Percentiles rank a stretch among this genome's conserved stretches.
Evolutionary conservation across 2,797 vertebrate genomes (phyloP).

Genomic region (Halcyon smyrnensis): DNA sequence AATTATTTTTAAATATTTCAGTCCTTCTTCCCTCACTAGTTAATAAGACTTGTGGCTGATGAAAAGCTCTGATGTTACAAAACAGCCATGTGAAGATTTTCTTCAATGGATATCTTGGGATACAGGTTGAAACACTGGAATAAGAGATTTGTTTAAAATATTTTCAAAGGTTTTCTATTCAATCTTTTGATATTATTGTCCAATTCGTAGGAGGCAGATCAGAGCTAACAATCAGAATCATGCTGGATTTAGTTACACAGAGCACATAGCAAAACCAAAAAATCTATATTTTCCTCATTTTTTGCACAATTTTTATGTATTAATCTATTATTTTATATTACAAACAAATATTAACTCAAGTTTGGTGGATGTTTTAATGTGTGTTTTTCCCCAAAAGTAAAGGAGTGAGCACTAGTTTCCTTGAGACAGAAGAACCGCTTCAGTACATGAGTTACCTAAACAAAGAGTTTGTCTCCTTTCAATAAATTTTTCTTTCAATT

Average conservation of each 20-base stretch:
- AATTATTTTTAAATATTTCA: background rate
- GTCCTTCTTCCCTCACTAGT: background rate
- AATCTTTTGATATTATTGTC: background rate
- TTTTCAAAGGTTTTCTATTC: background rate
- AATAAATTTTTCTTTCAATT: background rate
- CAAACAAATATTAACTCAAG: background rate
- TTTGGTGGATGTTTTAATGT: background rate
- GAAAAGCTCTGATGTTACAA: background rate
- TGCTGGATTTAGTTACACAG: background rate
- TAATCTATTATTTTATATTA: background rate
- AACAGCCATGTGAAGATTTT: background rate
- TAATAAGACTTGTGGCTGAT: background rate
- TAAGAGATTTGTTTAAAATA: background rate
- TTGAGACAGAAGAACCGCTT: background rate
- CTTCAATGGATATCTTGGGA: background rate
- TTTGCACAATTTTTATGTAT: background rate
- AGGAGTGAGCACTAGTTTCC: background rate
- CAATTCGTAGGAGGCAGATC: background rate
- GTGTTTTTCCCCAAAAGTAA: background rate
- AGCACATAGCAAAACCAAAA: background rate
- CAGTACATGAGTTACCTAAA: background rate
- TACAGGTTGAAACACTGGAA: background rate
- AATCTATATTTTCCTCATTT: too few relatives aligned
- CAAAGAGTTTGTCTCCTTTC: background rate
- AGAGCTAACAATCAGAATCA: background rate